Conservation (phyloP, 2,888 invertebrate species). For the Hirtodrosophila alboralis region DNA sequence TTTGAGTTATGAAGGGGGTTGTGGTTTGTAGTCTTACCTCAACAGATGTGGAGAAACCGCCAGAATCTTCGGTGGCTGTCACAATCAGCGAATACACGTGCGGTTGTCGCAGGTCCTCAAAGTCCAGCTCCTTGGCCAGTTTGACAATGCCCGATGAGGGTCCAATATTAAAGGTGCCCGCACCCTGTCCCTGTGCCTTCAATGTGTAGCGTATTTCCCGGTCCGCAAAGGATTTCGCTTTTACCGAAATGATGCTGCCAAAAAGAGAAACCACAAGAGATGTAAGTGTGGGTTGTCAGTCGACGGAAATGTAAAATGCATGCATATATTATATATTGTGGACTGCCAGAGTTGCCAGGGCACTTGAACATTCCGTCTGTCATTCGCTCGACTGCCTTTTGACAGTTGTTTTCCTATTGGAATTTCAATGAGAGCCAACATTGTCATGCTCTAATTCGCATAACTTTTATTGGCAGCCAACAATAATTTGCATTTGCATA, state of each 20-base stretch:
- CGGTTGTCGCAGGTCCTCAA: slow-evolving; percentile 97
- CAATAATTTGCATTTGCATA: slow-evolving; percentile 52
- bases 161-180: slow-evolving; percentile 97
- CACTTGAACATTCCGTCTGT: slow-evolving; percentile 35
- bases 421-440: slow-evolving; percentile 67
- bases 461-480: slow-evolving; percentile 65
- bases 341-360: slow-evolving; percentile 23
- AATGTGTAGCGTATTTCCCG: slow-evolving; percentile 97
- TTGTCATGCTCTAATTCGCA: slow-evolving; percentile 55
- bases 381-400: slow-evolving; percentile 67
- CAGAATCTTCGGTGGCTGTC: slow-evolving; percentile 98
- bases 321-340: neutral
- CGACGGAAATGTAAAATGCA: slow-evolving; percentile 36
- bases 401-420: slow-evolving; percentile 70
- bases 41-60: slow-evolving; percentile 97
- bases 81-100: slow-evolving; percentile 96
- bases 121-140: slow-evolving; percentile 97
- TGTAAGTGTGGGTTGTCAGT: slow-evolving; percentile 22
- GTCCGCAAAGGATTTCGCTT: slow-evolving; percentile 98
- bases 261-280: slow-evolving; percentile 17
- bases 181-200: slow-evolving; percentile 96
- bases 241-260: slow-evolving; percentile 96
- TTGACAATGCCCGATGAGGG: slow-evolving; percentile 97
- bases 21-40: slow-evolving; percentile 89
- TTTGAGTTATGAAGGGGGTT: no score